A percentile compares a stretch with the other conserved stretches of the same genome.
phyloP scores from a whole-genome alignment of 2,888 invertebrate genomes.

The Eilema caniola region DNA sequence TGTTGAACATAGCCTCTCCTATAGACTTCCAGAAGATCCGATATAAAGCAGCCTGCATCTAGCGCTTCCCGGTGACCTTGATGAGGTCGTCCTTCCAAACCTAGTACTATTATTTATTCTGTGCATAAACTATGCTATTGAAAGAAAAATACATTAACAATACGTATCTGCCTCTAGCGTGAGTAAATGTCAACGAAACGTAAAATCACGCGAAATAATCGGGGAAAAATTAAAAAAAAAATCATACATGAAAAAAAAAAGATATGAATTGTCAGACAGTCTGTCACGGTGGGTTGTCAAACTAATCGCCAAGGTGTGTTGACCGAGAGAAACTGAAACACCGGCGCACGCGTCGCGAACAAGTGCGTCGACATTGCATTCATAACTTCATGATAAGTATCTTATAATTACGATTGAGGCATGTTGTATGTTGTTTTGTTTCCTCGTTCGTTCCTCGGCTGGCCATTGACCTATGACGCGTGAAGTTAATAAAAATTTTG shows the following conservation, averaged over 20 bases:
- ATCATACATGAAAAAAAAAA: neutral
- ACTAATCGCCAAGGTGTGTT: constrained; percentile 22
- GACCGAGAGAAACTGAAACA: constrained; percentile 23
- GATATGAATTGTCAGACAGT: constrained; percentile 1
- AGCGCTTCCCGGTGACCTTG: no score
- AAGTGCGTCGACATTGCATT: constrained; percentile 20
- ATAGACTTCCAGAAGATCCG: no score
- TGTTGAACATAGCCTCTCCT: no score
- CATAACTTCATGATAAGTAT: constrained; percentile 10
- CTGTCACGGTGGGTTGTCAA: constrained; percentile 22
- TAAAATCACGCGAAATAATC: neutral
- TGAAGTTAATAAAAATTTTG: neutral
- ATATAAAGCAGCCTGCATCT: no score
- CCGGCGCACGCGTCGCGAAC: neutral
- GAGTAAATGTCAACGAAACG: neutral
- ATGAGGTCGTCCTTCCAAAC: no score
- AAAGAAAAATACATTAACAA: neutral
- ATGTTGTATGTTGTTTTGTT: constrained; percentile 5
- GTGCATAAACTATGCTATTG: neutral
- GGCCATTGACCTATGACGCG: neutral
- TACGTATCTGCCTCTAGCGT: neutral
- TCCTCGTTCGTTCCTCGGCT: neutral
- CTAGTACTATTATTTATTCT: neutral
- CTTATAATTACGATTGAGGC: constrained; percentile 1
- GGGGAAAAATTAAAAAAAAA: neutral